Conservation (phyloP, 92 coral and sea anemone species). For the Actinostola sp. region DNA sequence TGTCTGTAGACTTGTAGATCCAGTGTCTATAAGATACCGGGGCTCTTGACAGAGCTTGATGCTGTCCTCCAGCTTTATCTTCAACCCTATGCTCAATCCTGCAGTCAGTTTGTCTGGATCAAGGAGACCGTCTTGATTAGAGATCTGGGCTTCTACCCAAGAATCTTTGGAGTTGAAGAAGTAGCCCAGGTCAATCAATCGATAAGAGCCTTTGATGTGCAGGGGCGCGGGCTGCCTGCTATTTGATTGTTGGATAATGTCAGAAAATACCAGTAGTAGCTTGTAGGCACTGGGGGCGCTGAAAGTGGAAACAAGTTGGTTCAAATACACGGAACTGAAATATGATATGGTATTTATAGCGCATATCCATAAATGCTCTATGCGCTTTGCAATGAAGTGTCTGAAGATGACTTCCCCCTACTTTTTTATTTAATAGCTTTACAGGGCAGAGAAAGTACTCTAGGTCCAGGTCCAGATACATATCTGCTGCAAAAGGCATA, state of each 20-base stretch:
- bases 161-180: slow-evolving; percentile 58
- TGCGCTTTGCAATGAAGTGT: too few species aligned
- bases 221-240: slow-evolving; percentile 75
- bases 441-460: too few species aligned
- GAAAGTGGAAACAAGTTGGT: slow-evolving; percentile 1
- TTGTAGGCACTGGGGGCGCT: slow-evolving; percentile 85
- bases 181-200: slow-evolving; percentile 75
- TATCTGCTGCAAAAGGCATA: too few species aligned
- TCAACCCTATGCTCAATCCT: slow-evolving; percentile 87
- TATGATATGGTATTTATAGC: too few species aligned
- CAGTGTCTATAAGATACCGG: slow-evolving; percentile 86
- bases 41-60: slow-evolving; percentile 59
- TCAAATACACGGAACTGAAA: neutral
- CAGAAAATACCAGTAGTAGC: slow-evolving; percentile 98
- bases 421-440: too few species aligned
- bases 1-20: slow-evolving; percentile 70
- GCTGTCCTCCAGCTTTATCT: slow-evolving; percentile 70
- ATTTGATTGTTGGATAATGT: slow-evolving; percentile 58
- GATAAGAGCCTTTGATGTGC: slow-evolving; percentile 65
- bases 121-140: slow-evolving; percentile 64
- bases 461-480: too few species aligned
- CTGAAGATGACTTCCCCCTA: too few species aligned
- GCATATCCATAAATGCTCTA: too few species aligned
- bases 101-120: slow-evolving; percentile 66
- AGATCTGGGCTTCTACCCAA: slow-evolving; percentile 66